Conservation (phyloP, 2,888 invertebrate species). For the Trachelus tabidus region DNA sequence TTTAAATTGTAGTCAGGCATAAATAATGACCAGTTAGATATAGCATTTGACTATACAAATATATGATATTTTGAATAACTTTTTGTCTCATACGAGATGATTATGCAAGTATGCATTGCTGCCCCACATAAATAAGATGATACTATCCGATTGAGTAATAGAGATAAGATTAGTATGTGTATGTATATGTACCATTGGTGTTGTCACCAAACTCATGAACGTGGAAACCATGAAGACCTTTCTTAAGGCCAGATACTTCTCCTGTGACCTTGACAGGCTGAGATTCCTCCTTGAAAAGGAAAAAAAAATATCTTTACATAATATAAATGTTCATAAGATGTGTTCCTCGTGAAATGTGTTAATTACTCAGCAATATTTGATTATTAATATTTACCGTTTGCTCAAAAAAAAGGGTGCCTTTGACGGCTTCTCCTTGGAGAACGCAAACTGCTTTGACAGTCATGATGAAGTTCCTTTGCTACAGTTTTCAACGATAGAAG, state of each 20-base stretch:
- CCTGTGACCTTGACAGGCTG: constrained; percentile 84
- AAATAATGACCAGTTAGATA: not conserved
- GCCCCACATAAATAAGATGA: not conserved
- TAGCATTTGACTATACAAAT: not conserved
- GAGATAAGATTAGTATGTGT: not conserved
- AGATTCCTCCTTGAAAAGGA: constrained; percentile 69
- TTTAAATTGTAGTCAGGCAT: constrained; percentile 17
- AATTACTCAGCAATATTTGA: not conserved
- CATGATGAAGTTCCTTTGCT: constrained; percentile 53
- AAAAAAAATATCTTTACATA: constrained; percentile 8
- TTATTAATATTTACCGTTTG: constrained; percentile 72
- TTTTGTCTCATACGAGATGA: not conserved
- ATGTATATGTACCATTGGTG: constrained; percentile 76
- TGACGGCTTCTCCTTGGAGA: constrained; percentile 82
- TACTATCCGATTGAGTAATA: not conserved
- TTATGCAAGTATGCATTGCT: not conserved
- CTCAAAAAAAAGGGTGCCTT: constrained; percentile 83
- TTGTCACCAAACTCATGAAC: constrained; percentile 97
- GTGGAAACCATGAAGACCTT: constrained; percentile 90
- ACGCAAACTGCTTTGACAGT: constrained; percentile 85
- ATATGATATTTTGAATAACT: not conserved
- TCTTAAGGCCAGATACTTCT: constrained; percentile 80
- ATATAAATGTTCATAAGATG: no score
- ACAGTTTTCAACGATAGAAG: not conserved
- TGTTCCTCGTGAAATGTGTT: not conserved